These are phyloP conservation scores for Otis tarda DNA, from an alignment of 2,113 vertebrate species.

Conservation along the genomic window DNA sequence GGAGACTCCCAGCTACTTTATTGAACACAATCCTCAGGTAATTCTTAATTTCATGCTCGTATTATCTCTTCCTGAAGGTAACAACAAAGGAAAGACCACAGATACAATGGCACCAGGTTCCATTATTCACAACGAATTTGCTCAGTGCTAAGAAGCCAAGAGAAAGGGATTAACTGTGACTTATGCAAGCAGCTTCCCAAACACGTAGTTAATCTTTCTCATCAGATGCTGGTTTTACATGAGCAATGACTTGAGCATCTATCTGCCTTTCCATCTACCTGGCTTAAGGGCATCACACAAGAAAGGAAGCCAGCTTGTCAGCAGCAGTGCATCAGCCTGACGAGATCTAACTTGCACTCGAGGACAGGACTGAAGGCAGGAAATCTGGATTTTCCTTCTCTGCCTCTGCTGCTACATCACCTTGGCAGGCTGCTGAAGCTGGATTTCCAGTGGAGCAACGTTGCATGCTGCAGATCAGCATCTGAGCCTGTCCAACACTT, in stretches of 20 bases:
- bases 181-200: not conserved
- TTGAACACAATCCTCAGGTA: not conserved
- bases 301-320: not conserved
- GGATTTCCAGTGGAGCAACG: accelerated
- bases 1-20: not conserved
- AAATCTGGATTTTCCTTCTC: not conserved
- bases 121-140: not conserved
- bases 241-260: not conserved
- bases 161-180: not conserved
- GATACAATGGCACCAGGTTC: not conserved
- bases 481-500: not conserved
- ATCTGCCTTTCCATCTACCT: not conserved
- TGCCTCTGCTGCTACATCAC: accelerated
- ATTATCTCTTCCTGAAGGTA: not conserved
- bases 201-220: not conserved
- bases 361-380: not conserved
- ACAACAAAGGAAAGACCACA: not conserved
- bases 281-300: not conserved
- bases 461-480: accelerated
- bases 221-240: not conserved
- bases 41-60: not conserved
- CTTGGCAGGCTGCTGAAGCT: not conserved
- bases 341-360: not conserved
- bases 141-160: not conserved
- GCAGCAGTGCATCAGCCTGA: not conserved